A percentile compares a stretch with the other conserved stretches of the same genome.
phyloP scores from a whole-genome alignment of 2,113 vertebrate genomes.

The Ivindomyrus marchei region DNA sequence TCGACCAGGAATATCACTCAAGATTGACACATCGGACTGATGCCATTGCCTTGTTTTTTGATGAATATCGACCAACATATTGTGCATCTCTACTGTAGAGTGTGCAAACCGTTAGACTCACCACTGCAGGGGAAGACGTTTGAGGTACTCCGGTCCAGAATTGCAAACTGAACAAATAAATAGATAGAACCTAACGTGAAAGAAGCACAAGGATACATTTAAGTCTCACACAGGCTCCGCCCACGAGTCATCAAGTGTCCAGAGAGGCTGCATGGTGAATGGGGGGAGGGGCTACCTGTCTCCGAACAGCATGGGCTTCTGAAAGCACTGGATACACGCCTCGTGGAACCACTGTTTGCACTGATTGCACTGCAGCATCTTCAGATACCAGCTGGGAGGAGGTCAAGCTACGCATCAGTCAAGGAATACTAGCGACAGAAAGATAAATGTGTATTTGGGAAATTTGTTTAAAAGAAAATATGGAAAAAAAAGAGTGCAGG shows the following conservation, averaged over 20 bases:
- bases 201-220: constrained; percentile 23
- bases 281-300: constrained; percentile 58
- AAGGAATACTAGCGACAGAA: background rate
- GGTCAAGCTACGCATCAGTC: constrained; percentile 20
- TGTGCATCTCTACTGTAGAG: background rate
- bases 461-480: background rate
- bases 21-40: background rate
- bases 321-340: constrained; percentile 89
- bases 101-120: constrained; percentile 48
- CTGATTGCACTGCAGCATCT: constrained; percentile 95
- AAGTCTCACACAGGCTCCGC: background rate
- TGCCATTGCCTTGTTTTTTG: background rate
- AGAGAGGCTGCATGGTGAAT: background rate
- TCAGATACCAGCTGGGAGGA: constrained; percentile 83
- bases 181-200: constrained; percentile 82
- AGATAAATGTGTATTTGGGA: background rate
- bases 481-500: background rate
- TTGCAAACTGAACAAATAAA: constrained; percentile 98
- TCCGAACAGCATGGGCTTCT: constrained; percentile 94
- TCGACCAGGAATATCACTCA: background rate
- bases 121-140: constrained; percentile 89
- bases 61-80: background rate
- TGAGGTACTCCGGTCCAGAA: constrained; percentile 96
- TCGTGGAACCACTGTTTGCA: constrained; percentile 99
- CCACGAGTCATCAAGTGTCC: background rate